phyloP scores from a whole-genome alignment of 2,888 invertebrate genomes.

The Brassicogethes aeneus region DNA sequence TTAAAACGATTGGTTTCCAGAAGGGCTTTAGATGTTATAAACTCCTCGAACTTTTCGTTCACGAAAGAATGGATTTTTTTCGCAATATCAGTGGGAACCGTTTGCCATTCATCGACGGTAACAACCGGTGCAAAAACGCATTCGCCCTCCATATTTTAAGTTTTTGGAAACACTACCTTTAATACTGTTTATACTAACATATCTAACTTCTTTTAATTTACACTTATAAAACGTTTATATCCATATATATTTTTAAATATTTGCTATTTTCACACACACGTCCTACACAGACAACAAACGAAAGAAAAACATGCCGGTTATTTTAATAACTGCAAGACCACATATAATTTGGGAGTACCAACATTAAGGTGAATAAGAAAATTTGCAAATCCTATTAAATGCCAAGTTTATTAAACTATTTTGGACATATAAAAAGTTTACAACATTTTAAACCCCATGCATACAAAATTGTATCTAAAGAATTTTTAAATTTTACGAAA shows the following conservation, averaged over 20 bases:
- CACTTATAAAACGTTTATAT: background rate
- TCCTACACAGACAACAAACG: background rate
- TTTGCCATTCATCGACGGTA: conserved; percentile 46
- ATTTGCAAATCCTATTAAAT: too few relatives aligned
- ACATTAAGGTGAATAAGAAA: background rate
- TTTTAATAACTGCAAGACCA: conserved; percentile 5
- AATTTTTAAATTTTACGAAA: too few relatives aligned
- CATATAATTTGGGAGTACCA: too few relatives aligned
- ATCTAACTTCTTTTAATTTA: background rate
- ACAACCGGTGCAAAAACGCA: conserved; percentile 38
- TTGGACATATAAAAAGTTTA: too few relatives aligned
- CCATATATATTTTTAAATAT: too few relatives aligned
- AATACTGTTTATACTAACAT: background rate
- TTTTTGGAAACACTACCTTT: background rate
- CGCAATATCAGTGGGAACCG: conserved; percentile 45
- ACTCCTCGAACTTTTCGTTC: conserved; percentile 58
- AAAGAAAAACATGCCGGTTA: conserved; percentile 9
- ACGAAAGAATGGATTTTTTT: conserved; percentile 55
- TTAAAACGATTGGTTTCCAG: conserved; percentile 57
- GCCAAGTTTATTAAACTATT: too few relatives aligned
- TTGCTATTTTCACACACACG: background rate
- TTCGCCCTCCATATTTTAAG: conserved; percentile 28
- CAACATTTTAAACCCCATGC: too few relatives aligned
- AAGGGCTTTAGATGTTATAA: conserved; percentile 63
- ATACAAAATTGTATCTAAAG: too few relatives aligned